Evolutionary conservation across 2,797 vertebrate species (phyloP), one percentile per base, ranked within the genome.

Genomic region (Chanos chanos): DNA sequence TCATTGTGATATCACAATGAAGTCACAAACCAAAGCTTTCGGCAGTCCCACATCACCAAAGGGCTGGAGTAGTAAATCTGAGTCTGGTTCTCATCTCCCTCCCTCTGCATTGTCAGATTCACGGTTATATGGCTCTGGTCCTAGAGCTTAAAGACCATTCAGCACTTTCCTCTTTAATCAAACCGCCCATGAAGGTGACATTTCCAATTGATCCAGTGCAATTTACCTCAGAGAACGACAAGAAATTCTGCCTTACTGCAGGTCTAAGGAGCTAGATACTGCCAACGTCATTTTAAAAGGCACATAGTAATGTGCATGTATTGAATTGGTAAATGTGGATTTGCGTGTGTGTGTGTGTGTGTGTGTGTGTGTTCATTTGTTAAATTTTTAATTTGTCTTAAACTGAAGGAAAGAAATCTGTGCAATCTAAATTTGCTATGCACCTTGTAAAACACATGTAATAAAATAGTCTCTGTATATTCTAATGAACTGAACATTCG

Each of bases 151-250:
- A 70, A 64, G 67, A 71, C 64, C 51, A 27, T 74, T 74, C 72
- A 71, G 68, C 75, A 70, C 68, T 70, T 75, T 75, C 51, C 48
- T 53, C n/a, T 72, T 76, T 76, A 77, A 76, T 77, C 68, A 80
- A 68, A 68, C 69, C 49, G 52, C 57, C 68, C 41, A 69, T 74
- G 73, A 77, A 77, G 73, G 77, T 80, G 71, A 77, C 75, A 74
- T 72, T 74, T 74, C 66, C 71, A 68, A 77, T 77, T 74, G 77
- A 80, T 80, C 75, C 56, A 12, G 53, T 57, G 61, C 71, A 71
- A 77, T 77, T 80, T 74, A 74, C 68, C 72, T 66, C 64, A 3
- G 31, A 3, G 50, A 61, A 55, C 61, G 62, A 64, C 64, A 47
- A 59, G 62, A 48, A 41, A 47, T 41, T 66, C 58, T 53, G 67